Evolutionary conservation across 2,113 vertebrate species (phyloP).

Genomic region (Tapirus terrestris): DNA sequence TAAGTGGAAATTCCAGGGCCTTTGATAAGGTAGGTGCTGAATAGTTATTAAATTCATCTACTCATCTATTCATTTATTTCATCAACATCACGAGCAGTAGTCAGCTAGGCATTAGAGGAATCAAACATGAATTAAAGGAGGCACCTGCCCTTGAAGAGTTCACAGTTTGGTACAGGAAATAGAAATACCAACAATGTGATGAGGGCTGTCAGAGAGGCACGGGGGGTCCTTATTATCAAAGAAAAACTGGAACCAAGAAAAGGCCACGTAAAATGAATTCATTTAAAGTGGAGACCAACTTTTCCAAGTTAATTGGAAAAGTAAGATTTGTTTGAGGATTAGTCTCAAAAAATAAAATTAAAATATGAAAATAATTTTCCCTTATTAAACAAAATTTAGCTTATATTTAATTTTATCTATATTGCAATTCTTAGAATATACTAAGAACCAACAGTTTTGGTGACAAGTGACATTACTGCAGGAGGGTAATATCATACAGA

Average conservation of each 20-base stretch:
- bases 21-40: not conserved
- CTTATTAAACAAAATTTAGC: not conserved
- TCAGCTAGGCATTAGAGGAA: not conserved
- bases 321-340: not conserved
- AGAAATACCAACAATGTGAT: not conserved
- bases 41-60: not conserved
- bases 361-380: conserved; percentile 20
- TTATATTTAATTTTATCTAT: not conserved
- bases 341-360: not conserved
- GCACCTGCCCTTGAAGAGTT: not conserved
- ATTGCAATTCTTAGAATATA: not conserved
- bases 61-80: not conserved
- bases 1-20: not conserved
- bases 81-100: not conserved
- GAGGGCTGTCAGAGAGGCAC: not conserved
- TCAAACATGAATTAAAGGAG: conserved; percentile 32
- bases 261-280: not conserved
- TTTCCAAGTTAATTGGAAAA: not conserved
- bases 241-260: not conserved
- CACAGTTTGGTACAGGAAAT: not conserved
- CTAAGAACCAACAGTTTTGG: not conserved
- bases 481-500: not conserved
- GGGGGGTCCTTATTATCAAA: not conserved
- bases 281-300: not conserved
- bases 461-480: not conserved